A percentile compares a stretch with the other conserved stretches of the same genome.
These are phyloP conservation scores for Eupristina koningsbergeri DNA, from an alignment of 1,140 invertebrate genomes.

Conservation along the genomic window DNA sequence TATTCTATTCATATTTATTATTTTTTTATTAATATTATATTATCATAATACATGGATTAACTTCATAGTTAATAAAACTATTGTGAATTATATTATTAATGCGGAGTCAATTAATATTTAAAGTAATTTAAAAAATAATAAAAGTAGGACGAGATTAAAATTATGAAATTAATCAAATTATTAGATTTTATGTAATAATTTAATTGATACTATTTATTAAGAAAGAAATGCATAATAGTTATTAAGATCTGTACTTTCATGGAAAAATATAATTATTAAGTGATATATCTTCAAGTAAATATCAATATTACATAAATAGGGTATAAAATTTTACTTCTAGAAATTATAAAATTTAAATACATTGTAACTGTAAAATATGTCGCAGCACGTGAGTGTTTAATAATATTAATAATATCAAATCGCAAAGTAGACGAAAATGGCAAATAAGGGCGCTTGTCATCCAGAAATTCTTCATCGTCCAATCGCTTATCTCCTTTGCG, in stretches of 20 bases:
- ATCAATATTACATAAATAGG: neutral
- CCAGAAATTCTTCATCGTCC: conserved; percentile 23
- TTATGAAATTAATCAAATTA: neutral
- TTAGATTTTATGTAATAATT: neutral
- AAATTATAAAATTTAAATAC: neutral
- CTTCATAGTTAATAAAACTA: too few relatives aligned
- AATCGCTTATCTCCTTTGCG: conserved; percentile 18
- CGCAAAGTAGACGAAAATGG: neutral
- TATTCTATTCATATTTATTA: too few relatives aligned
- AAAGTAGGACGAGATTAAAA: neutral
- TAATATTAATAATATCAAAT: conserved; percentile 26
- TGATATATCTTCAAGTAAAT: neutral
- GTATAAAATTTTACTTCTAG: conserved; percentile 21
- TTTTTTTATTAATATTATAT: too few relatives aligned
- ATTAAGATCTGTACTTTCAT: neutral
- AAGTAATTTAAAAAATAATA: neutral
- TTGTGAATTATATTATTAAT: neutral
- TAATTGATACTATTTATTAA: neutral
- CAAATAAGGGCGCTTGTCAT: conserved; percentile 6
- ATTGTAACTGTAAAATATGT: conserved; percentile 3
- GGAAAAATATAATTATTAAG: neutral
- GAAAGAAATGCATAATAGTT: neutral
- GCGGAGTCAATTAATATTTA: neutral
- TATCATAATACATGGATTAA: too few relatives aligned
- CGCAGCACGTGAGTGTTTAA: conserved; percentile 12